Evolutionary conservation across 2,113 vertebrate genomes (phyloP).

Genomic region (Poicephalus gulielmi): DNA sequence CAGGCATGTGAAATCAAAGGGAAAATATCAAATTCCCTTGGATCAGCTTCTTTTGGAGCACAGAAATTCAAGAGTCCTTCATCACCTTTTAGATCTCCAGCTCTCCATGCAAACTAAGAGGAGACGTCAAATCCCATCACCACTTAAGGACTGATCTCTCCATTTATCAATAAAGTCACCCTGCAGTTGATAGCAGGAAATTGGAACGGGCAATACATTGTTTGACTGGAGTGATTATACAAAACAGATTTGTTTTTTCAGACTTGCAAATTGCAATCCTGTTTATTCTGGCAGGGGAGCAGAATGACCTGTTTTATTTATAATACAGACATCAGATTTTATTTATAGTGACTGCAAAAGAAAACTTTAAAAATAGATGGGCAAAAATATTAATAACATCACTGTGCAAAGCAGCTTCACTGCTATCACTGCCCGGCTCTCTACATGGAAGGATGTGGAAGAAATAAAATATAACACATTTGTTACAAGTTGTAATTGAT

Average conservation of each 20-base stretch:
- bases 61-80: not conserved
- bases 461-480: not conserved
- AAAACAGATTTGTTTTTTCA: not conserved
- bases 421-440: accelerated
- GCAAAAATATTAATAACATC: not conserved
- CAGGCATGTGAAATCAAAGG: not conserved
- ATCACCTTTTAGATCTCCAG: not conserved
- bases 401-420: not conserved
- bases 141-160: not conserved
- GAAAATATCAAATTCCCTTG: not conserved
- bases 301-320: not conserved
- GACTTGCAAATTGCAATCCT: not conserved
- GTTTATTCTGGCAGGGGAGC: not conserved
- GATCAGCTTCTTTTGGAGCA: accelerated
- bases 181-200: not conserved
- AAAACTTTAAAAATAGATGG: not conserved
- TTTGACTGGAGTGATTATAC: not conserved
- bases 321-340: not conserved
- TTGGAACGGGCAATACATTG: too few species aligned
- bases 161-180: not conserved
- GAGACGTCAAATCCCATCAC: not conserved
- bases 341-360: not conserved
- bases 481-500: not conserved
- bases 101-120: not conserved
- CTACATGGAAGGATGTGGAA: not conserved